These are phyloP conservation scores for Cirrhinus molitorella DNA, from an alignment of 2,797 vertebrate genomes.

Conservation along the genomic window DNA sequence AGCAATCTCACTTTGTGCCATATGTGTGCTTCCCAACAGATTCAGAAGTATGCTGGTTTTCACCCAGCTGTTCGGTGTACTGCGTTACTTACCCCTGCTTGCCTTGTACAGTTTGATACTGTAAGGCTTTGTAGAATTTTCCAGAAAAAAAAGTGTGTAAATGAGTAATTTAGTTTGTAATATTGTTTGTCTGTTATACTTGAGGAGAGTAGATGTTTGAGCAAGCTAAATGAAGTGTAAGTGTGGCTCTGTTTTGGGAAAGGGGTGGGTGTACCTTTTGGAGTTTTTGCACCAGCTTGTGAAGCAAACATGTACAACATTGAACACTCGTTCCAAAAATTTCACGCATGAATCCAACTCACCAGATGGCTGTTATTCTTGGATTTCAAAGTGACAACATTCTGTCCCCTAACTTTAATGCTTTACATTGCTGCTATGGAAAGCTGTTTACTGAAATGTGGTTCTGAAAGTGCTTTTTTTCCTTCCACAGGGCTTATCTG, in stretches of 20 bases:
- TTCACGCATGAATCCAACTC: conserved; percentile 52
- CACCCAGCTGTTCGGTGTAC: neutral
- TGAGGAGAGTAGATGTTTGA: conserved; percentile 14
- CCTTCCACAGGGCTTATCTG: neutral
- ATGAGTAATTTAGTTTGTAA: neutral
- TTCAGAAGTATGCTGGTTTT: conserved; percentile 20
- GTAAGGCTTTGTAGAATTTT: neutral
- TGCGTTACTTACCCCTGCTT: neutral
- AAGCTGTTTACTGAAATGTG: conserved; percentile 16
- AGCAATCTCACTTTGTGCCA: neutral
- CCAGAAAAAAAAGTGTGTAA: neutral
- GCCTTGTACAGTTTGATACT: too few relatives aligned
- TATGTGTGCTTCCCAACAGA: neutral
- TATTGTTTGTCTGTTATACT: conserved; percentile 10
- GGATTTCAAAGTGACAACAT: conserved; percentile 50
- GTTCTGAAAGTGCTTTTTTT: neutral
- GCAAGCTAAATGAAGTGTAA: conserved; percentile 21
- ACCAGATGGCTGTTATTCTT: conserved; percentile 58
- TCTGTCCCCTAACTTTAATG: conserved; percentile 47
- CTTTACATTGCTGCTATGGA: conserved; percentile 24
- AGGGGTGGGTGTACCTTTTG: conserved; percentile 42
- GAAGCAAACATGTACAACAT: conserved; percentile 51
- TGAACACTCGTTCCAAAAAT: conserved; percentile 42
- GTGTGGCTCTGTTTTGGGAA: conserved; percentile 19
- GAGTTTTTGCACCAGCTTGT: conserved; percentile 43